Evolutionary conservation across 2,797 vertebrate genomes (phyloP), one percentile per base, ranked within the genome.

Genomic region (Enteromius viviparus): DNA sequence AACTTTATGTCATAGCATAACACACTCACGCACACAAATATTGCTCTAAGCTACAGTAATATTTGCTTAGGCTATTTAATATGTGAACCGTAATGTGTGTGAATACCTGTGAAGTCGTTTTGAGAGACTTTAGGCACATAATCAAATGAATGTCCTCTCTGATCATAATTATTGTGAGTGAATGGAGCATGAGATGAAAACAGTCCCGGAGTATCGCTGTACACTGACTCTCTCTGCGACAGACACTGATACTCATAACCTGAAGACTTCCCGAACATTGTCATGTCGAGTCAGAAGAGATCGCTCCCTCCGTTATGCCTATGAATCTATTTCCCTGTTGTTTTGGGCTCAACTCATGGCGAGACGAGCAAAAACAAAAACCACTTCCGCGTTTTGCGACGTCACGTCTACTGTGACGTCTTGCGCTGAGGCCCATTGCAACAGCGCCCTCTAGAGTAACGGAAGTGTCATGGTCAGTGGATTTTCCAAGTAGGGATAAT

Each of bases 201-300:
- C 87, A 75, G 58, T 23, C 96, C 94, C 0, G 94, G 92, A 78
- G 89, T 92, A 62, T 53, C 45, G 88, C 90, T 75, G 90, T 93
- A 85, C 21, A 88, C 82, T 0, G 14, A 29, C 29, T 96, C 95
- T 78, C 89, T 93, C 86, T 95, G 89, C 3, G 94, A 92, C 34
- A 97, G 90, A 42, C 87, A 91, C 62, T 93, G 88, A 71, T 97
- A 97, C 21, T 89, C 90, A 55, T 93, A 93, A 14, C 90, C 91
- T 0, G 90, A 89, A 12, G 89, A 60, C 74, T 75, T 90, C 3
- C 89, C 83, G 34, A 96, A 95, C 96, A 96, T 96, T 45, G 40
- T 83, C 4, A 49, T 9, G 62, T 17, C 5, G 29, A 26, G 11
- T 9, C 26, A 55, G 51, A 34, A 23, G 14, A 45, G 1, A 49